These are phyloP conservation scores for Zoanthus sociatus DNA, from an alignment of 92 coral and sea anemone species.

Conservation along the genomic window DNA sequence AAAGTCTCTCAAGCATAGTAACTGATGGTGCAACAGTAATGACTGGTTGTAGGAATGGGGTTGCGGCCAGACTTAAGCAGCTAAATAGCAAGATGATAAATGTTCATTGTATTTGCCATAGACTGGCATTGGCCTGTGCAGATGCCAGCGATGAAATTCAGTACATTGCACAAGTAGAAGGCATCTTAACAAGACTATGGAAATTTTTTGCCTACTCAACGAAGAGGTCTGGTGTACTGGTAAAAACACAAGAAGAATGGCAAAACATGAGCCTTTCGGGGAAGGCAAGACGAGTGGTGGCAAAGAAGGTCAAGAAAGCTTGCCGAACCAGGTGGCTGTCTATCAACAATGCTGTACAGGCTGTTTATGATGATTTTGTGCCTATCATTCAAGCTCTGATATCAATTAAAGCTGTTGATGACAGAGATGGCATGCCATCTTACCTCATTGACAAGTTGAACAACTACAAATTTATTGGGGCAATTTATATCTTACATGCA, in stretches of 20 bases:
- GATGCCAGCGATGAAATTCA: slow-evolving; percentile 48
- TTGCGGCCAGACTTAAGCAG: slow-evolving; percentile 52
- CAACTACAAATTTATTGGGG: slow-evolving; percentile 49
- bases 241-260: slow-evolving; percentile 51
- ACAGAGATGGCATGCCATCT: slow-evolving; percentile 44
- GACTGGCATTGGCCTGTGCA: slow-evolving; percentile 49
- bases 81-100: slow-evolving; percentile 56
- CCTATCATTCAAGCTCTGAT: slow-evolving; percentile 45
- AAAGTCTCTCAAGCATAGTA: slow-evolving; percentile 43
- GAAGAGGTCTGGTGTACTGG: slow-evolving; percentile 49
- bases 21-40: slow-evolving; percentile 53
- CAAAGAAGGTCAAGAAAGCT: slow-evolving; percentile 49
- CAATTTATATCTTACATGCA: slow-evolving; percentile 38
- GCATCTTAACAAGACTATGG: slow-evolving; percentile 49
- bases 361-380: slow-evolving; percentile 51
- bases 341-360: slow-evolving; percentile 51
- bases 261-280: slow-evolving; percentile 46
- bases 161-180: slow-evolving; percentile 50
- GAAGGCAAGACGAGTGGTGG: slow-evolving; percentile 43
- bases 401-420: slow-evolving; percentile 32
- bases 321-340: slow-evolving; percentile 60
- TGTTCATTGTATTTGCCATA: slow-evolving; percentile 30
- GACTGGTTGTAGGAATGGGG: slow-evolving; percentile 52
- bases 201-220: slow-evolving; percentile 53
- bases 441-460: slow-evolving; percentile 50